Evolutionary conservation across 2,113 vertebrate species (phyloP).

Genomic region (Steatornis caripensis): DNA sequence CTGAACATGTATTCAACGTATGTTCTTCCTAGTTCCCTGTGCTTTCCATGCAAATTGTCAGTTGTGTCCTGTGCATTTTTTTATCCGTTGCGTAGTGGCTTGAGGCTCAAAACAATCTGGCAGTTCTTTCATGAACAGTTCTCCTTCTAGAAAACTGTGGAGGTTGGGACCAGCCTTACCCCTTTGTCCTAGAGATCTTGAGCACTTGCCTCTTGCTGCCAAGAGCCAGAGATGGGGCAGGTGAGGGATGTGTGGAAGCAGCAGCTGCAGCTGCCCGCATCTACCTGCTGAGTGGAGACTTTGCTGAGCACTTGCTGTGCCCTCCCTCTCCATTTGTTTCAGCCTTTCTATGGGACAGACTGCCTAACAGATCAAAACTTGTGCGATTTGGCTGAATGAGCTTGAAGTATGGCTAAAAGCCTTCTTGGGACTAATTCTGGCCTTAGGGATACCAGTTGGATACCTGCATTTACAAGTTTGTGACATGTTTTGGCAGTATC

Average conservation of each 20-base stretch:
- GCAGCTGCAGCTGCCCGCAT: not conserved
- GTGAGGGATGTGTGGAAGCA: not conserved
- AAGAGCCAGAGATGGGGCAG: not conserved
- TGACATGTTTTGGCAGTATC: not conserved
- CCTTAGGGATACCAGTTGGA: not conserved
- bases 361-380: not conserved
- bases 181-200: not conserved
- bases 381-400: not conserved
- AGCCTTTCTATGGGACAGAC: not conserved
- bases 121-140: not conserved
- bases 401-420: not conserved
- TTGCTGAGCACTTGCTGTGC: not conserved
- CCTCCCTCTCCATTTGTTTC: not conserved
- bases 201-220: not conserved
- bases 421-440: not conserved
- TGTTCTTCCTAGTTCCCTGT: not conserved
- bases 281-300: not conserved
- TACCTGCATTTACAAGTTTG: not conserved
- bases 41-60: not conserved
- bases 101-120: not conserved
- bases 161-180: not conserved
- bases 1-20: not conserved
- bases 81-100: not conserved
- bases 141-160: not conserved
- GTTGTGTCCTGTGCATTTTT: not conserved